Percentiles rank a stretch among this genome's conserved stretches.
Evolutionary conservation across 2,113 vertebrate species (phyloP).

Genomic region (Mystacornis crossleyi): DNA sequence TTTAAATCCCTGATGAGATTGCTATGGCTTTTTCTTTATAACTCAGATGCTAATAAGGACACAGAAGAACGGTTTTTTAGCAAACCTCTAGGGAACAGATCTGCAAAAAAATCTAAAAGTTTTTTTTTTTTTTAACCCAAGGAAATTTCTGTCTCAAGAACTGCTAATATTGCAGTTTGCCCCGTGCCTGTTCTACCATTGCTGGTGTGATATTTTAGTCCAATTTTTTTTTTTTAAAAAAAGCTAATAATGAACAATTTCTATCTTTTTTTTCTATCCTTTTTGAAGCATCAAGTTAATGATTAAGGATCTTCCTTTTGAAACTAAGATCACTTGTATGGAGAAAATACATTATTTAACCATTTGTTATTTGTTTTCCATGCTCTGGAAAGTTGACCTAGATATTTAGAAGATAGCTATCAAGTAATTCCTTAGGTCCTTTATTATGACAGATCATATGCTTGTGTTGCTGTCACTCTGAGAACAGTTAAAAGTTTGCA

Average conservation of each 20-base stretch:
- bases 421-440: background rate
- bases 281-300: background rate
- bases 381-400: background rate
- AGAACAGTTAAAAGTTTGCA: background rate
- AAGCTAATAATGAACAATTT: background rate
- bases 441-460: background rate
- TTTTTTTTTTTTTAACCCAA: background rate
- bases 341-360: conserved; percentile 26
- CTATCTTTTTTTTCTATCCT: background rate
- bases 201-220: background rate
- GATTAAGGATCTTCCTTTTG: background rate
- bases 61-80: background rate
- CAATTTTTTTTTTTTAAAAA: background rate
- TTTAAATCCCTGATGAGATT: background rate
- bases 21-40: background rate
- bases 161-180: background rate
- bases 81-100: background rate
- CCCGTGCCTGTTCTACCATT: background rate
- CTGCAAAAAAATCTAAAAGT: background rate
- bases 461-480: background rate
- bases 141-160: background rate
- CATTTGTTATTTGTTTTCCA: background rate
- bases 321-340: background rate
- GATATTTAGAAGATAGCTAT: background rate
- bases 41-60: background rate